Base-by-base conservation (phyloP, 2,888 invertebrate genomes). In the Yponomeuta evonymella region DNA sequence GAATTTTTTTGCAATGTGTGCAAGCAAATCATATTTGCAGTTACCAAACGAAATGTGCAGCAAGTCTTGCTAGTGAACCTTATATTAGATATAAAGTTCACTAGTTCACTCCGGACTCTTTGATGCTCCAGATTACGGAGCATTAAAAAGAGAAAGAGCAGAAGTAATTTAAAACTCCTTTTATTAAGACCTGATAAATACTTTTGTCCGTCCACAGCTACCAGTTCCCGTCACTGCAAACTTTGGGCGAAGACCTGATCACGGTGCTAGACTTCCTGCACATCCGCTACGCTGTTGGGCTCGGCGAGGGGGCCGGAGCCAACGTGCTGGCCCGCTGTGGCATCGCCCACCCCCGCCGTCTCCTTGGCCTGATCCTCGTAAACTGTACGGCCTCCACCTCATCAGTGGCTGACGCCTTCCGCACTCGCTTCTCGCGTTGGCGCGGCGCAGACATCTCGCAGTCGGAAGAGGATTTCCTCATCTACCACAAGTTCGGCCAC, bases 401-500 rank as follows among this genome's bases (percentile, higher is more conserved):
- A 3, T 96, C 97, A 4, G 96, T 97, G 72, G 93, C 97, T 80
- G 97, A 97, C 82, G 96, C 96, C 75, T 95, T 98, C 86, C 95
- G 96, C 84, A 96, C 95, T 81, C 95, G 97, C 94, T 95, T 97
- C 83, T 96, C 97, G 74, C 94, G 95, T 79, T 96, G 97, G 96
- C 96, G 95, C 79, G 94, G 97, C 72, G 94, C 96, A 48, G 95
- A 95, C 81, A 97, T 97, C 88, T 96, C 96, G 72, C 96, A 97
- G 76, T 96, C 96, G 2, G 97, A 97, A 73, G 97, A 97, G 89
- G 96, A 96, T 79, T 97, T 97, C 86, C 93, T 98, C 75, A 94
- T 97, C 79, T 96, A 97, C 83, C 97, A 98, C 87, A 96, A 97
- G 93, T 97, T 97, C 87, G 98, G 97, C 86, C 96, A 96, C 89